phyloP scores from a whole-genome alignment of 53 echinoderm and acorn worm species.

The Hippasteria phrygiana region DNA sequence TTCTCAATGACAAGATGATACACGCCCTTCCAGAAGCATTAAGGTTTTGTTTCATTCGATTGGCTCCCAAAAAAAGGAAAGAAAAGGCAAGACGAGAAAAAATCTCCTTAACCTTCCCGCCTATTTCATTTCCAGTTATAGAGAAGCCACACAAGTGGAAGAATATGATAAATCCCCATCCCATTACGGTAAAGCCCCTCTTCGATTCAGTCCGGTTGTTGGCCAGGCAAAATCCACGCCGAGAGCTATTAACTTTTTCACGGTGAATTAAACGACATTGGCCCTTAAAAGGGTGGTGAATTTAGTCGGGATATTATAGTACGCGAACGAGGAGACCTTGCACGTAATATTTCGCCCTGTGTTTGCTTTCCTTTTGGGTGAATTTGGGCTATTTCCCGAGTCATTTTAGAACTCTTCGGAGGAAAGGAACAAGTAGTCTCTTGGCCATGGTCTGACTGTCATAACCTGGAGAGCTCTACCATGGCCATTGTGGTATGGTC shows the following conservation, averaged over 20 bases:
- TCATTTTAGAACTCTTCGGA: too few species aligned
- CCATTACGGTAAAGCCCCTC: background rate
- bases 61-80: background rate
- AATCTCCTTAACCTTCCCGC: background rate
- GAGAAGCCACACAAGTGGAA: constrained; percentile 28
- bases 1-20: constrained; percentile 2
- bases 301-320: background rate
- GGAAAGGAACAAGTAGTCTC: too few species aligned
- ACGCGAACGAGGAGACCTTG: background rate
- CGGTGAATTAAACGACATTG: constrained; percentile 47
- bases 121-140: background rate
- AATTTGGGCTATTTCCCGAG: background rate
- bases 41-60: background rate
- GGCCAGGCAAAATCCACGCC: constrained; percentile 12
- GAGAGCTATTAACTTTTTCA: constrained; percentile 63
- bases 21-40: constrained; percentile 38
- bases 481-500: too few species aligned
- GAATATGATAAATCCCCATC: constrained; percentile 26
- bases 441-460: too few species aligned
- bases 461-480: too few species aligned
- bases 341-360: background rate
- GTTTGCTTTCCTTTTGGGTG: constrained; percentile 26
- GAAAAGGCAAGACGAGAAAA: background rate
- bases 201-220: constrained; percentile 35
- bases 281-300: background rate